Conservation (phyloP, 2,888 invertebrate genomes). For the Chouioia cunea region DNA sequence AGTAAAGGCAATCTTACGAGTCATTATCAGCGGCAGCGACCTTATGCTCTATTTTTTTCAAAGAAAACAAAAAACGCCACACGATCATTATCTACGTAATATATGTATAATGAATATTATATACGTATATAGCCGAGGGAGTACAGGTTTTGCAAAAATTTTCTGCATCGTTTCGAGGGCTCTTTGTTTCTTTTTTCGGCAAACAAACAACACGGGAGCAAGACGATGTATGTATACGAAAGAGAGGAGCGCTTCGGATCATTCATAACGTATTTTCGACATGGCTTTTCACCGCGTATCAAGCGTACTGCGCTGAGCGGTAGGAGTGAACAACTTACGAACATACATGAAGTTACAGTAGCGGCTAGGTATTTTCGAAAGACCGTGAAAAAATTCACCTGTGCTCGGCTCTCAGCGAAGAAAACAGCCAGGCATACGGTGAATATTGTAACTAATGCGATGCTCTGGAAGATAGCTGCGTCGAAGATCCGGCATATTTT, state of each 20-base stretch:
- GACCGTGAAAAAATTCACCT: constrained; percentile 21
- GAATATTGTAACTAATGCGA: constrained; percentile 42
- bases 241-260: constrained; percentile 30
- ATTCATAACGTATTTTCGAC: constrained; percentile 41
- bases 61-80: constrained; percentile 24
- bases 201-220: constrained; percentile 31
- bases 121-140: not conserved
- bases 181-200: constrained; percentile 7
- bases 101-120: constrained; percentile 35
- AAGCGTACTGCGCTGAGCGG: not conserved
- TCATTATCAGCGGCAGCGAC: constrained; percentile 14
- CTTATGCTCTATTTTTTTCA: constrained; percentile 23
- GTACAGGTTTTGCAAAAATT: constrained; percentile 3
- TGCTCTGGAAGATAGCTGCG: constrained; percentile 41
- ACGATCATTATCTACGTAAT: constrained; percentile 34
- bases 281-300: constrained; percentile 22
- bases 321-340: constrained; percentile 13
- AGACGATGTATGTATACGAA: not conserved
- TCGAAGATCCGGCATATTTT: constrained; percentile 43
- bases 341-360: constrained; percentile 5
- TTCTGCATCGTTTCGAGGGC: not conserved
- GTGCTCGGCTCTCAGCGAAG: not conserved
- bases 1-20: constrained; percentile 30
- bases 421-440: not conserved
- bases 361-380: constrained; percentile 5